These are phyloP conservation scores for Vulpes lagopus DNA, from an alignment of 2,113 vertebrate genomes.

Conservation along the genomic window DNA sequence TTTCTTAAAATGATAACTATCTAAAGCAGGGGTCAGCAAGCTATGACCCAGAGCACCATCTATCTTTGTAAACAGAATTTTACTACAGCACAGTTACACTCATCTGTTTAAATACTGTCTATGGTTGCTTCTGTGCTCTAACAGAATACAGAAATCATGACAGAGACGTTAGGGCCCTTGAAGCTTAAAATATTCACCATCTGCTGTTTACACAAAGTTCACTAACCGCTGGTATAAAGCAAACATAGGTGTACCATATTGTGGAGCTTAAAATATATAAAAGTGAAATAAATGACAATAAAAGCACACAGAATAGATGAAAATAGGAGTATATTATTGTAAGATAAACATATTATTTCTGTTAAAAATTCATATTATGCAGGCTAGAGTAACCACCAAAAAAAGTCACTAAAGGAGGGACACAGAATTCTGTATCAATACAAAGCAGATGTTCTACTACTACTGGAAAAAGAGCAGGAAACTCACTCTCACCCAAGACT, in stretches of 20 bases:
- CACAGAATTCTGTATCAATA: background rate
- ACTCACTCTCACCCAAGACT: background rate
- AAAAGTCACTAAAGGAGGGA: background rate
- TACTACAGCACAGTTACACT: background rate
- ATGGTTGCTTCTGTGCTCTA: background rate
- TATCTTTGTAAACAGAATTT: background rate
- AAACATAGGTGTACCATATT: background rate
- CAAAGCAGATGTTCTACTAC: background rate
- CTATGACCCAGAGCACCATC: background rate
- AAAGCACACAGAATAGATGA: background rate
- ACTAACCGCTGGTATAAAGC: background rate
- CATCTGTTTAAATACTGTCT: background rate
- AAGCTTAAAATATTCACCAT: constrained; percentile 7
- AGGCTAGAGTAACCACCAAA: background rate
- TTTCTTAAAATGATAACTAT: background rate
- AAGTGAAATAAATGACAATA: background rate
- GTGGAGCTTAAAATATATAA: background rate
- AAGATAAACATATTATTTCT: background rate
- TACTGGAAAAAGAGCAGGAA: background rate
- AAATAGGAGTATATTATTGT: background rate
- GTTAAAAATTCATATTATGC: background rate
- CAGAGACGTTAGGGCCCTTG: background rate
- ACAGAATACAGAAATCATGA: background rate
- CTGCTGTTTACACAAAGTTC: background rate
- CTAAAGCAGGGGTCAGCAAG: background rate